These are phyloP conservation scores for Talpa occidentalis DNA, from an alignment of 2,113 vertebrate genomes.

Conservation along the genomic window DNA sequence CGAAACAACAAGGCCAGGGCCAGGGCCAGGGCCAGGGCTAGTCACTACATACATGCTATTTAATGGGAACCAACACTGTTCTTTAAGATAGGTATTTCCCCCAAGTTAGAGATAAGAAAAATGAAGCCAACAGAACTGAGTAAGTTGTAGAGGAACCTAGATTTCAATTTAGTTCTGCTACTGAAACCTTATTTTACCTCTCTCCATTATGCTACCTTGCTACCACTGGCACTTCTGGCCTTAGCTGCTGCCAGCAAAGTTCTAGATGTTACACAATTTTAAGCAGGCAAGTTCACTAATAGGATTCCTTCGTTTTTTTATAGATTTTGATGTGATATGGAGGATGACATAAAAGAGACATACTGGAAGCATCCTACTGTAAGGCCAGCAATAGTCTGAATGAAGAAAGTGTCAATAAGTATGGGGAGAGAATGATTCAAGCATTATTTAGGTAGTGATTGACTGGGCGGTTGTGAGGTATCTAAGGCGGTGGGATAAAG, in stretches of 20 bases:
- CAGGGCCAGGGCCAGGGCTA: neutral
- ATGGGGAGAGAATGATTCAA: neutral
- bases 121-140: neutral
- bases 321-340: neutral
- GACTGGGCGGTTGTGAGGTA: neutral
- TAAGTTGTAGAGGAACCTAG: neutral
- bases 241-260: neutral
- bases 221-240: neutral
- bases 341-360: neutral
- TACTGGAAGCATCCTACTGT: neutral
- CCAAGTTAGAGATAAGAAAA: slow-evolving; percentile 19
- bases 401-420: neutral
- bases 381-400: neutral
- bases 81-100: neutral
- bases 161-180: neutral
- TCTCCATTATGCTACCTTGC: neutral
- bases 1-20: neutral
- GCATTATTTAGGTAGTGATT: neutral
- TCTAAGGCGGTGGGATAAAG: neutral
- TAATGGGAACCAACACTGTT: neutral
- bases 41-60: neutral
- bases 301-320: neutral
- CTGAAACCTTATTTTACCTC: neutral
- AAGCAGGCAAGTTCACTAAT: neutral
- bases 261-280: neutral